Evolutionary conservation across 2,113 vertebrate genomes (phyloP), one percentile per base, ranked within the genome.

Genomic region (Melierax canorus): DNA sequence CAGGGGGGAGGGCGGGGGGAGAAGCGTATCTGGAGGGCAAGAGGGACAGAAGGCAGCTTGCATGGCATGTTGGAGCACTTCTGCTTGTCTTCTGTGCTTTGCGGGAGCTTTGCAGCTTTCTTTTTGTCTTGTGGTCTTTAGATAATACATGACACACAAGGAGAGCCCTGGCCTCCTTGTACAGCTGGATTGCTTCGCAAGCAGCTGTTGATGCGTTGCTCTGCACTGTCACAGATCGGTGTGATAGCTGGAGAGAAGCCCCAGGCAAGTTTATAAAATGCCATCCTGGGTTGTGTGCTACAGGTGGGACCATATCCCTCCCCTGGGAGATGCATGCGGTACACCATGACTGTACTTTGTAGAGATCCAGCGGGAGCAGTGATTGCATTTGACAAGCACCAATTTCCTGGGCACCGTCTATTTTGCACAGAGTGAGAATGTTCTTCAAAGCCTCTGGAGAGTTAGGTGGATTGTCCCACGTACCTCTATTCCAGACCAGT

Each of bases 171-270:
- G n/a, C 39, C 59, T 60, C 51, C 43, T 60, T 24, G 12, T 34
- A 14, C 0, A 3, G n/a, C 80, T 18, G 20, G 53, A 23, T 21
- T 46, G 45, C 39, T 43, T 24, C 0, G 2, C 55, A 63, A 63
- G 74, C 66, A 36, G 58, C 3, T 1, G 17, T 13, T 13, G 6
- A 19, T 30, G 34, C 0, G 1, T 30, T 23, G 43, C 21, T 64
- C 50, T 32, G 34, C 43, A 23, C 41, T 10, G 0, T 17, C 51
- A 15, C 23, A 34, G 20, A n/a, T 12, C 0, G 4, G 48, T n/a
- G 45, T 3, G 0, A 16, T 18, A 32, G 26, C 27, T 32, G 26
- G 15, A 55, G 66, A 38, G 73, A 48, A 58, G 53, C 53, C 22
- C 32, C 60, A 36, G 66, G 15, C 73, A 34, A 53, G 74, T 38